These are phyloP conservation scores for Pseudopleuronectes americanus DNA, from an alignment of 2,797 vertebrate species.

Conservation along the genomic window DNA sequence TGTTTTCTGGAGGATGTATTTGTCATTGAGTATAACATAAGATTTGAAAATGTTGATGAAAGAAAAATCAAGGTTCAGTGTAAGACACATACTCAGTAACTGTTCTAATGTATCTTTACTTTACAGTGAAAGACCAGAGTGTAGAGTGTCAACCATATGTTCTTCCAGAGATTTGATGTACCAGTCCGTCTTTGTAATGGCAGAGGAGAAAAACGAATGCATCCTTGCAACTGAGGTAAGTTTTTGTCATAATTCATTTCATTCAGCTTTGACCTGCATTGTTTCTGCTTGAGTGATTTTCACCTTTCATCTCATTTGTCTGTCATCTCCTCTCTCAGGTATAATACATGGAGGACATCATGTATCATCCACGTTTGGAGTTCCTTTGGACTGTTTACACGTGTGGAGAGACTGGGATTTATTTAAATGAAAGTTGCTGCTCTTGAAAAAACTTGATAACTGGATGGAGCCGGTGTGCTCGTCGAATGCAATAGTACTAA, in stretches of 20 bases:
- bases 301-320: not conserved
- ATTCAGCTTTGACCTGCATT: not conserved
- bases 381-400: constrained; percentile 95
- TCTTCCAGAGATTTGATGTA: constrained; percentile 95
- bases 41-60: no score
- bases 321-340: constrained; percentile 65
- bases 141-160: constrained; percentile 98
- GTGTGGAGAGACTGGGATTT: constrained; percentile 89
- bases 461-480: constrained; percentile 89
- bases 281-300: not conserved
- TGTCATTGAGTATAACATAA: not conserved
- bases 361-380: constrained; percentile 70
- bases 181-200: constrained; percentile 96
- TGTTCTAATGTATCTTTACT: constrained; percentile 52
- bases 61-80: not conserved
- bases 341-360: constrained; percentile 71
- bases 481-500: constrained; percentile 84
- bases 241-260: not conserved
- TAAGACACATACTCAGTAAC: constrained; percentile 7
- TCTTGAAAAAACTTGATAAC: constrained; percentile 92
- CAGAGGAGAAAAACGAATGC: constrained; percentile 96
- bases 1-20: not conserved
- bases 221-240: constrained; percentile 99
- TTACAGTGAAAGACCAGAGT: constrained; percentile 93
- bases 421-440: constrained; percentile 94